phyloP scores from a whole-genome alignment of 1,140 invertebrate genomes.

The Meloidogyne hapla region DNA sequence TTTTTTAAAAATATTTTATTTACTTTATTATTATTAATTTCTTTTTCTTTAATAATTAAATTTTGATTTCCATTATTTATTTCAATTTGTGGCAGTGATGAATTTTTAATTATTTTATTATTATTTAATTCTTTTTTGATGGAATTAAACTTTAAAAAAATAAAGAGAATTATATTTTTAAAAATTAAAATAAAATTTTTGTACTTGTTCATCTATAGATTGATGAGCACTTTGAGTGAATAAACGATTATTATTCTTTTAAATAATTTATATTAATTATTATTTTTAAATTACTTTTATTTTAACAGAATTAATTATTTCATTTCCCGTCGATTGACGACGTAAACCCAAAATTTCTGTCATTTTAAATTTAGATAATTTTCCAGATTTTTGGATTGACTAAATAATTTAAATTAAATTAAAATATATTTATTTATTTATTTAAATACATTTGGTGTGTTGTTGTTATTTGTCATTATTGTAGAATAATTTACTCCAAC shows the following conservation, averaged over 20 bases:
- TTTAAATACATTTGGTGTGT: background rate
- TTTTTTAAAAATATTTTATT: background rate
- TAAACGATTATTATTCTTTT: slow-evolving; percentile 15
- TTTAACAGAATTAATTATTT: background rate
- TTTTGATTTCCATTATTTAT: slow-evolving; percentile 2
- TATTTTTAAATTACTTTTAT: background rate
- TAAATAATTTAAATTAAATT: background rate
- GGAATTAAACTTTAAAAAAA: background rate
- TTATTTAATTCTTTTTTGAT: slow-evolving; percentile 1
- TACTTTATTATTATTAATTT: background rate
- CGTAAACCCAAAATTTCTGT: background rate
- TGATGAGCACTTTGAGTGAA: slow-evolving; percentile 25
- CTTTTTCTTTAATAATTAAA: no score
- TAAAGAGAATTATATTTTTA: no score
- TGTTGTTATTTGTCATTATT: background rate
- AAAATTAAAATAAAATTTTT: background rate
- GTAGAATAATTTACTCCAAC: background rate
- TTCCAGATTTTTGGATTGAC: background rate
- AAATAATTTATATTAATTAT: background rate
- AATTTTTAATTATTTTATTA: background rate
- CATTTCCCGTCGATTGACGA: background rate
- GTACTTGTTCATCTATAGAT: slow-evolving; percentile 7
- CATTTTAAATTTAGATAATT: background rate
- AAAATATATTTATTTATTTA: background rate
- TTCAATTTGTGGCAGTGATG: slow-evolving; percentile 15